Percentiles rank a stretch among this genome's conserved stretches.
phyloP scores from a whole-genome alignment of 2,113 vertebrate species.

The Rhinolophus ferrumequinum region DNA sequence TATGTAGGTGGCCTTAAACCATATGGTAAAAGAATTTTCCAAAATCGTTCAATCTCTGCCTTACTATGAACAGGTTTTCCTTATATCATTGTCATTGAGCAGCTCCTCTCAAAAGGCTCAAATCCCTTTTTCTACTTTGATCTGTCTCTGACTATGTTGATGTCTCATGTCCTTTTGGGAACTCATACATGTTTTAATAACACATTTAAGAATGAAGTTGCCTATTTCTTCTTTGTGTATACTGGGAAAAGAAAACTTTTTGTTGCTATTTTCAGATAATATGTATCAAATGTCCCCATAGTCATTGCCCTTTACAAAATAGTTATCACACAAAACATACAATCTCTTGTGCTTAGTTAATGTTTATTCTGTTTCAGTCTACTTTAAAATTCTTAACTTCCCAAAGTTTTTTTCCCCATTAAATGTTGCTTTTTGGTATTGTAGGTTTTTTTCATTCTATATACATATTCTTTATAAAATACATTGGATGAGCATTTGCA shows the following conservation, averaged over 20 bases:
- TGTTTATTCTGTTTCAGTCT: slow-evolving; percentile 51
- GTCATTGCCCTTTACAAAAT: slow-evolving; percentile 43
- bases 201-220: slow-evolving; percentile 65
- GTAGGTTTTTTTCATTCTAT: not conserved
- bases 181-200: slow-evolving; percentile 59
- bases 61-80: slow-evolving; percentile 62
- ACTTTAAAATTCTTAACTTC: slow-evolving; percentile 63
- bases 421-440: slow-evolving; percentile 54
- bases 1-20: slow-evolving; percentile 68
- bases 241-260: slow-evolving; percentile 40
- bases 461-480: slow-evolving; percentile 24
- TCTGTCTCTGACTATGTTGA: slow-evolving; percentile 47
- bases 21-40: slow-evolving; percentile 62
- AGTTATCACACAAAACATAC: slow-evolving; percentile 15
- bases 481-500: slow-evolving; percentile 39
- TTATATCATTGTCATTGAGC: slow-evolving; percentile 23
- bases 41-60: slow-evolving; percentile 49
- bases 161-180: slow-evolving; percentile 33
- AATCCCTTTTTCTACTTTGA: slow-evolving; percentile 51
- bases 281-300: slow-evolving; percentile 26
- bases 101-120: slow-evolving; percentile 33
- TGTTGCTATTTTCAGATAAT: slow-evolving; percentile 58
- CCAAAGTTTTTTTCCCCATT: not conserved
- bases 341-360: slow-evolving; percentile 20
- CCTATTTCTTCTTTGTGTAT: slow-evolving; percentile 23